These are phyloP conservation scores for Pagetopsis macropterus DNA, from an alignment of 2,797 vertebrate genomes.

Conservation along the genomic window DNA sequence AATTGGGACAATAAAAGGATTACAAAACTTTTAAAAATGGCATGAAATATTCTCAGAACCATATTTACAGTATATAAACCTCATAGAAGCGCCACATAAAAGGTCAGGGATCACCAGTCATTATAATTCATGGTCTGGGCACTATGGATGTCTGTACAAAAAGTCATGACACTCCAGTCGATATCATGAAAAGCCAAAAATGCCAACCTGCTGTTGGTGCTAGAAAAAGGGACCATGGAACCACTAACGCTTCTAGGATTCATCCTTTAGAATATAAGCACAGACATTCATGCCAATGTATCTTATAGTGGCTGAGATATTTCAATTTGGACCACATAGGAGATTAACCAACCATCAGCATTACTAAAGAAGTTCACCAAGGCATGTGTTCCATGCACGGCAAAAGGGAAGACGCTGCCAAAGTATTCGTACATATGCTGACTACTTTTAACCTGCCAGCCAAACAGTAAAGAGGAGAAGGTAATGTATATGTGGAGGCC, in stretches of 20 bases:
- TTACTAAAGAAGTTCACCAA: slow-evolving; percentile 2
- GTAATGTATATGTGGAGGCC: not conserved
- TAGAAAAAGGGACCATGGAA: not conserved
- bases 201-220: too few species aligned
- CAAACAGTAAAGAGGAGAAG: not conserved
- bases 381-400: not conserved
- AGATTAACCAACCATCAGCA: not conserved
- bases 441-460: slow-evolving; percentile 7
- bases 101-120: not conserved
- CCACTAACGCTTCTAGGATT: not conserved
- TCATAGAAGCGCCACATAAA: too few species aligned
- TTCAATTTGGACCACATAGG: not conserved
- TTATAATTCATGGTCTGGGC: not conserved
- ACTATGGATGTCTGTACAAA: not conserved
- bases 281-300: not conserved
- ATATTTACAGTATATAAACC: not conserved
- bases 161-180: not conserved
- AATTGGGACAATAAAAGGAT: too few species aligned
- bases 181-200: too few species aligned
- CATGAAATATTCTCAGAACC: not conserved
- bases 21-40: too few species aligned
- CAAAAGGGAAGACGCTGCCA: not conserved
- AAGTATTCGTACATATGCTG: slow-evolving; percentile 7
- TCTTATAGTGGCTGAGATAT: not conserved
- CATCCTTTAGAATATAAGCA: not conserved